Evolutionary conservation across 1,140 invertebrate genomes (phyloP), one percentile per base, ranked within the genome.

Genomic region (Aleiodes sp.): DNA sequence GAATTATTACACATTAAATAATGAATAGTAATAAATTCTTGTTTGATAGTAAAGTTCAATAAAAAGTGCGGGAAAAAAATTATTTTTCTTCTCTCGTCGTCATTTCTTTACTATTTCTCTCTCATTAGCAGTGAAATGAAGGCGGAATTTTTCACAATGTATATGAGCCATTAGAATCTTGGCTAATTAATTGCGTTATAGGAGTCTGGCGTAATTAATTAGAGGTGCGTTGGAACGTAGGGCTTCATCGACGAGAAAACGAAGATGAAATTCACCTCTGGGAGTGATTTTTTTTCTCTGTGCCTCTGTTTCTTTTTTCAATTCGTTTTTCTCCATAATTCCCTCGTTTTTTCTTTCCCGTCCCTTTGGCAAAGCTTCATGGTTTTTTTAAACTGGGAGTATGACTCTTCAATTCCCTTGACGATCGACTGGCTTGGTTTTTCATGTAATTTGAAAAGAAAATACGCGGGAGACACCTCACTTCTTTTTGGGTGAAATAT

Each of bases 371-470:
- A 56, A 10, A 59, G 28, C 4, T 7, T 10, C 7, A 31, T 59
- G 28, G 56, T 28, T 59, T 59, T 14, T 28, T 8, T n/a, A n/a
- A 59, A 59, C 28, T 26, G 28, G 26, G 7, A 24, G 19, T 52
- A 59, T 31, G 56, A 59, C 56, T 59, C n/a, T 59, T 59, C 28
- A 16, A 24, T 12, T 31, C 56, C 28, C 56, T 59, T 31, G 26
- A 59, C n/a, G 26, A 59, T 59, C 24, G n/a, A 59, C 7, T 59
- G 29, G 56, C n/a, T n/a, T 59, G 28, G 56, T 59, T 59, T 59
- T 59, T 52, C 46, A 24, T 24, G 46, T 52, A n/a, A n/a, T n/a
- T n/a, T n/a, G n/a, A n/a, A n/a, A n/a, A n/a, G n/a, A n/a, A n/a
- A n/a, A n/a, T n/a, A n/a, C n/a, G n/a, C n/a, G n/a, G n/a, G n/a